Evolutionary conservation across 2,797 vertebrate genomes (phyloP), one percentile per base, ranked within the genome.

Genomic region (Cirrhinus molitorella): DNA sequence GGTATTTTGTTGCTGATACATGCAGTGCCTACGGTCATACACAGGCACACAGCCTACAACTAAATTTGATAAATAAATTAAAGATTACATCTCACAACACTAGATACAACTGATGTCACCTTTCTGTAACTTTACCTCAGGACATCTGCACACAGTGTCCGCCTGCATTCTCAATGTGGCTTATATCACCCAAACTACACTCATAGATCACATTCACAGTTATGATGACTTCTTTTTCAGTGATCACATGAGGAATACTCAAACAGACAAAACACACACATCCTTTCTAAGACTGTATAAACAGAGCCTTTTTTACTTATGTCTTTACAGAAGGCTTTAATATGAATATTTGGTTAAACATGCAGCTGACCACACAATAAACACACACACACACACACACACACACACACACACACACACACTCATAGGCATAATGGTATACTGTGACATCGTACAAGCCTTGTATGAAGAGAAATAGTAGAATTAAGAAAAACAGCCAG

Each of bases 41-140:
- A 83, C 34, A 74, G 51, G 31, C 43, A 80, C 79, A 80, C 73
- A 31, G 49, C 83, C 75, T 72, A 37, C 21, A 73, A 82, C 51
- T 68, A 47, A 53, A 83, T 83, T 80, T 80, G 85, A 92, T 91
- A 91, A 81, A 93, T 91, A 91, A 82, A 77, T 74, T 59, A 85
- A 78, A 91, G 92, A 93, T 93, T 90, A 71, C 88, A 93, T 93
- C 92, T 88, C 85, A 86, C 89, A 93, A 92, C 90, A 91, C 90
- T 92, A 88, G 80, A 85, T 88, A 88, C 85, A 87, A 91, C 84
- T 89, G 89, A 93, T 93, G 88, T 90, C 19, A 90, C 89, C 90
- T 92, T 90, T 49, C 57, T 77, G 21, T 78, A 65, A 78, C 70
- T 43, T 75, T 37, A 55, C 83, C 40, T 1, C 70, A 53, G 80